A percentile compares a stretch with the other conserved stretches of the same genome.
These are phyloP conservation scores for Halichoerus grypus DNA, from an alignment of 2,113 vertebrate species.

Conservation along the genomic window DNA sequence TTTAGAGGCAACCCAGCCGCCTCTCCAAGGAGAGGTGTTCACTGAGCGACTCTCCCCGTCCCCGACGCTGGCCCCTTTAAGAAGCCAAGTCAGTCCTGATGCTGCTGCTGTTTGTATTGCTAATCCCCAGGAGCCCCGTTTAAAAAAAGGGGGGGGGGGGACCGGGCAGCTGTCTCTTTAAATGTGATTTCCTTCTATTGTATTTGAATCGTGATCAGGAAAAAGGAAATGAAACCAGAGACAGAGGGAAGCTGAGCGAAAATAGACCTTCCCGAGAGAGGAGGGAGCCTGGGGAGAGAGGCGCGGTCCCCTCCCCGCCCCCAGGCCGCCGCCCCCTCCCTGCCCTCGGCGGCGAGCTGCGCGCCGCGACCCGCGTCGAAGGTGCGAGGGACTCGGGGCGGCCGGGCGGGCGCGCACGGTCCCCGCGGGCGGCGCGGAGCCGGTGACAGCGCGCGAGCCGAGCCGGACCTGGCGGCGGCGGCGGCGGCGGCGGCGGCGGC, in stretches of 20 bases:
- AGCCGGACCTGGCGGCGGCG: conserved; percentile 58
- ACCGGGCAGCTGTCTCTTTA: conserved; percentile 94
- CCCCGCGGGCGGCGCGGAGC: conserved; percentile 67
- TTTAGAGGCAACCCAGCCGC: neutral
- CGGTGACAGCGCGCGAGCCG: conserved; percentile 61
- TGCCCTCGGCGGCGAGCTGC: conserved; percentile 36
- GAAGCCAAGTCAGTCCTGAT: conserved; percentile 79
- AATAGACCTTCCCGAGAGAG: conserved; percentile 81
- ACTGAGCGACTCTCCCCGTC: neutral
- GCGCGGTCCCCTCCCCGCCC: conserved; percentile 49
- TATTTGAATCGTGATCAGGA: conserved; percentile 99
- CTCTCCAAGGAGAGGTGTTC: conserved; percentile 43
- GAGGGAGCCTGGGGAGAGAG: conserved; percentile 67
- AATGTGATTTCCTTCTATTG: conserved; percentile 99
- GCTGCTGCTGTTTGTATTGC: conserved; percentile 82
- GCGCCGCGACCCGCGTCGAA: conserved; percentile 43
- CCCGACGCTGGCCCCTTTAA: conserved; percentile 85
- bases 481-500: conserved; percentile 56
- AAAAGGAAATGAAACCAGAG: conserved; percentile 97
- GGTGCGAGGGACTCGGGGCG: conserved; percentile 67
- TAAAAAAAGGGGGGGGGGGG: conserved; percentile 66
- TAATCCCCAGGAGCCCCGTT: conserved; percentile 86
- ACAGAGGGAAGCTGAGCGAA: conserved; percentile 89
- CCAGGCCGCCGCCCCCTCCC: conserved; percentile 66
- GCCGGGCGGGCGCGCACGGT: conserved; percentile 62